Conservation (phyloP, 2,888 invertebrate genomes). For the Mactromeris polynyma region DNA sequence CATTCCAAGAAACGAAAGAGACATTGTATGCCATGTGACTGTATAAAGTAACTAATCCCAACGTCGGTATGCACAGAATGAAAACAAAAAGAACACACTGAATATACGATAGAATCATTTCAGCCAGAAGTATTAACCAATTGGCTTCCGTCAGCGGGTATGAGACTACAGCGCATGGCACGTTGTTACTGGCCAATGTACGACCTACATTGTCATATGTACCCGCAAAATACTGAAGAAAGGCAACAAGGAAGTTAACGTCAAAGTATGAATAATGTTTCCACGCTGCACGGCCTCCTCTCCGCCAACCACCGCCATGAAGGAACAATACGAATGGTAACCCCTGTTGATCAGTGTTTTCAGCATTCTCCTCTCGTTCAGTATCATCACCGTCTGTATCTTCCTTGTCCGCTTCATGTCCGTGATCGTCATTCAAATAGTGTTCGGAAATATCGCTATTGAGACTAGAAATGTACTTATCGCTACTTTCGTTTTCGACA, state of each 20-base stretch:
- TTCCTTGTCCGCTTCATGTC: neutral
- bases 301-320: conserved; percentile 80
- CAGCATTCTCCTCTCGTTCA: neutral
- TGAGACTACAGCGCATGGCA: conserved; percentile 76
- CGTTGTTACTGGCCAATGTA: conserved; percentile 68
- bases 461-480: neutral
- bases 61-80: conserved; percentile 18
- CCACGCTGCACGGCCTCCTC: conserved; percentile 76
- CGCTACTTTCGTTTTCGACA: neutral
- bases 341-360: neutral
- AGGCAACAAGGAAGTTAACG: conserved; percentile 74
- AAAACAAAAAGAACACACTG: conserved; percentile 56
- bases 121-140: conserved; percentile 61
- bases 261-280: conserved; percentile 75
- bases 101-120: conserved; percentile 72
- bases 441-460: neutral
- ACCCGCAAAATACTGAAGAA: conserved; percentile 62
- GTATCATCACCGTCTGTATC: neutral
- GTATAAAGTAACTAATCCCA: neutral
- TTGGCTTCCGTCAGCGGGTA: conserved; percentile 75
- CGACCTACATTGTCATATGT: conserved; percentile 75
- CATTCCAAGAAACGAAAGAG: neutral
- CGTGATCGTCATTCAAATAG: neutral
- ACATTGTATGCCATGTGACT: neutral
- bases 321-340: conserved; percentile 76